Evolutionary conservation across 2,888 invertebrate species (phyloP).

Genomic region (Drosophila robusta): DNA sequence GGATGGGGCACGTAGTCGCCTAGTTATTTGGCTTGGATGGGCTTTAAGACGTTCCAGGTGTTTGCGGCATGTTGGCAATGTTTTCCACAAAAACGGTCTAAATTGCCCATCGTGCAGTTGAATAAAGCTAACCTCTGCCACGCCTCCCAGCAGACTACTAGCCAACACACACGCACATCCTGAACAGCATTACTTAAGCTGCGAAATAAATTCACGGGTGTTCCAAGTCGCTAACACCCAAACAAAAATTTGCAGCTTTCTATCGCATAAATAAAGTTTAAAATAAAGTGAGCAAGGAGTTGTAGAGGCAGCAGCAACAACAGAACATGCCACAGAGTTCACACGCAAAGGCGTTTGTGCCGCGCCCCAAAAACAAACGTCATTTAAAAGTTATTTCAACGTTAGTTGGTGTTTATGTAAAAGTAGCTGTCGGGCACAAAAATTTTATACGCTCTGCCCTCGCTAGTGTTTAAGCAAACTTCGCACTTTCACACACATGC

Average conservation of each 20-base stretch:
- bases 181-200: constrained; percentile 30
- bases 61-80: too few relatives aligned
- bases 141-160: background rate
- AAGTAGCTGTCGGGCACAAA: constrained; percentile 65
- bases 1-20: too few relatives aligned
- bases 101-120: constrained; percentile 34
- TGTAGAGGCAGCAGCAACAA: constrained; percentile 17
- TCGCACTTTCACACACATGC: constrained; percentile 37
- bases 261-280: constrained; percentile 77
- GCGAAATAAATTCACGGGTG: constrained; percentile 54
- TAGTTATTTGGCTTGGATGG: too few relatives aligned
- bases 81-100: background rate
- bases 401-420: constrained; percentile 78
- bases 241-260: constrained; percentile 75
- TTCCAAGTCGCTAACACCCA: constrained; percentile 66
- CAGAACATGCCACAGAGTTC: constrained; percentile 60
- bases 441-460: constrained; percentile 34
- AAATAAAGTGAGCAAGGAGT: constrained; percentile 73
- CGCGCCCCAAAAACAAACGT: constrained; percentile 73
- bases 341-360: constrained; percentile 70
- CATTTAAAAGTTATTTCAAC: constrained; percentile 79
- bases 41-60: too few relatives aligned
- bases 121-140: constrained; percentile 56
- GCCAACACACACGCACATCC: constrained; percentile 1
- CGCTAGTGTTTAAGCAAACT: constrained; percentile 64